Base-by-base conservation (phyloP, 1,140 invertebrate genomes). In the Drosophila pandora region DNA sequence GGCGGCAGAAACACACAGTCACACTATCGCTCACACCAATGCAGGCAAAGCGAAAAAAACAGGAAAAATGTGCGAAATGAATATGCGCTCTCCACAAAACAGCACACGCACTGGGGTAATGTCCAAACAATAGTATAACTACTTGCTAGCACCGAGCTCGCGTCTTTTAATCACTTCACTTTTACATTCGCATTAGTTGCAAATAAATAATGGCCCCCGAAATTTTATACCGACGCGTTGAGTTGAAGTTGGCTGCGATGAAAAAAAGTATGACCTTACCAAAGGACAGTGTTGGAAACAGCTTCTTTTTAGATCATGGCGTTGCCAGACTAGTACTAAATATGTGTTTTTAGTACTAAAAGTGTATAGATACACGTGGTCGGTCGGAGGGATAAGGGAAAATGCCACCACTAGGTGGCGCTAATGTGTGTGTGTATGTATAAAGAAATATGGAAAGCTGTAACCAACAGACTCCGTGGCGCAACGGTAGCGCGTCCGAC, bases 401-500 rank as follows among this genome's bases (percentile, higher is more conserved):
- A 28, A 22, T 47, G 10, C 43, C 7, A 47, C 13, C 41, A 9
- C 41, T 10, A 34, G 50, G 2, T 53, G 30, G 50, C 9, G 50
- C 30, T 34, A 2, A 5, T 0, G 9, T 2, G 3, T 0, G 17
- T 4, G 3, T 34, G 12, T 17, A 30, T 0, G 1, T 56, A 62
- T 43, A 30, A 22, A 5, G 39, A 30, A 32, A 43, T 12, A 32
- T 43, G 13, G 60, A 56, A 12, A 0, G 2, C 0, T 0, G 7
- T 3, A 2, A 2, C 2, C 0, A 5, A 9, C 12, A 32, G 95
- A 95, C 95, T 95, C 95, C 96, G 96, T 98, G 97, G 97, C 97
- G 97, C 97, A 98, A 97, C 95, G 96, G 97, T 97, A 97, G 96
- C 96, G 96, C 96, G 96, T 97, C 96, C 97, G 96, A 97, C 96